Conservation (phyloP, 1,140 invertebrate genomes). For the Drosophila orosa region DNA sequence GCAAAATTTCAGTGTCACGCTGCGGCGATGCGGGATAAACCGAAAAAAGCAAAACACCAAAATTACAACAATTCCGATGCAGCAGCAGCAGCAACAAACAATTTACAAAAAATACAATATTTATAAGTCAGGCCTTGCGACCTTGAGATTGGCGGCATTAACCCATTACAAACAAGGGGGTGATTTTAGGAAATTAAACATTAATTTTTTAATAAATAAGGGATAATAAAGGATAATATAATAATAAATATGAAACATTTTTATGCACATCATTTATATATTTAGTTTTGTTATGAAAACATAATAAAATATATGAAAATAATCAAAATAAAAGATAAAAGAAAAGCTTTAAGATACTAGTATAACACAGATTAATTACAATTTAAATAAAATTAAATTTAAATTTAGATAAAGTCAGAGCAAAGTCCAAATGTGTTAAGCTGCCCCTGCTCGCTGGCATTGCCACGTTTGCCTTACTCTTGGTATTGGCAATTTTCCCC, state of each 20-base stretch:
- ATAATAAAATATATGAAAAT: neutral
- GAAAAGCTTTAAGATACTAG: neutral
- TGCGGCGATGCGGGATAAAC: constrained; percentile 39
- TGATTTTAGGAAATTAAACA: neutral
- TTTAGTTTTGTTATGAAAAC: neutral
- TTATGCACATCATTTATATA: neutral
- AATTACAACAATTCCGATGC: constrained; percentile 59
- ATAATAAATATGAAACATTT: neutral
- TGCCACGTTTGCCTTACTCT: constrained; percentile 16
- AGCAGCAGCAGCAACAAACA: constrained; percentile 38
- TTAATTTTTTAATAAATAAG: neutral
- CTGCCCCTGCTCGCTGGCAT: constrained; percentile 18
- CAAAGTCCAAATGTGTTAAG: constrained; percentile 5
- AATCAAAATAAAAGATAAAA: neutral
- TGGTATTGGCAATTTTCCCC: constrained; percentile 39
- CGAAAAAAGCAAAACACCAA: constrained; percentile 20
- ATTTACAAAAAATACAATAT: constrained; percentile 29
- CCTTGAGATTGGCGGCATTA: constrained; percentile 65
- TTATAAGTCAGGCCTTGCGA: constrained; percentile 51
- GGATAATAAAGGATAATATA: neutral
- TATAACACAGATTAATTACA: neutral
- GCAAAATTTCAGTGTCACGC: constrained; percentile 68
- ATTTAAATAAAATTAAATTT: neutral
- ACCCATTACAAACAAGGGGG: constrained; percentile 45
- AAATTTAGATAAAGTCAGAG: neutral